A percentile compares a stretch with the other conserved stretches of the same genome.
Evolutionary conservation across 1,140 invertebrate species (phyloP).

Genomic region (Cydia fagiglandana): DNA sequence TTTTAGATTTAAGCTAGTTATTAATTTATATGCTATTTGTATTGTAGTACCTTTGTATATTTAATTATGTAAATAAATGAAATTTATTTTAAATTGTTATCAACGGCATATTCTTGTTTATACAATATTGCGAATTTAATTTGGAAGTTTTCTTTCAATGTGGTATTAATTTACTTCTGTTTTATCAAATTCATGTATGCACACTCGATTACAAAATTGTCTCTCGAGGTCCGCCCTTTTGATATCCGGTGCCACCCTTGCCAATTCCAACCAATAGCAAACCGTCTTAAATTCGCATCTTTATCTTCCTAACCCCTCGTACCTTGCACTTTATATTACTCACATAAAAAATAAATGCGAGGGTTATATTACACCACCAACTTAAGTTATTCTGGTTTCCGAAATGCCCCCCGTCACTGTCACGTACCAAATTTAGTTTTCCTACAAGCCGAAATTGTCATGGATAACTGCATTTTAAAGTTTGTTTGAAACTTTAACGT

Average conservation of each 20-base stretch:
- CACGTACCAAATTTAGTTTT: not conserved
- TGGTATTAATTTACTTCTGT: not conserved
- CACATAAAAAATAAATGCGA: slow-evolving; percentile 55
- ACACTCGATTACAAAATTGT: slow-evolving; percentile 19
- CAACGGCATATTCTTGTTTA: not conserved
- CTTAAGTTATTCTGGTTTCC: slow-evolving; percentile 9
- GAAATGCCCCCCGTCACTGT: not conserved
- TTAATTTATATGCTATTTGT: no score
- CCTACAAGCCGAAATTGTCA: not conserved
- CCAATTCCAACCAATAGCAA: slow-evolving; percentile 56
- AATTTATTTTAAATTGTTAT: no score
- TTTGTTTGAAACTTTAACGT: slow-evolving; percentile 12
- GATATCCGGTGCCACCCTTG: slow-evolving; percentile 60
- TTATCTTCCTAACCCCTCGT: slow-evolving; percentile 51
- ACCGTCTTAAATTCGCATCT: slow-evolving; percentile 50
- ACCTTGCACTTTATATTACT: slow-evolving; percentile 34
- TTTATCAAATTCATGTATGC: slow-evolving; percentile 9
- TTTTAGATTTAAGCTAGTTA: no score
- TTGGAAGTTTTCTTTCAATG: no score
- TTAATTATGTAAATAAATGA: no score
- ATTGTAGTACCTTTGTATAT: no score
- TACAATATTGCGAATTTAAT: no score
- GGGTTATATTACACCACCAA: slow-evolving; percentile 39
- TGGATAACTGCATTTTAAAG: not conserved
- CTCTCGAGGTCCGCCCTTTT: slow-evolving; percentile 46